These are phyloP conservation scores for Typhlichthys subterraneus DNA, from an alignment of 2,797 vertebrate genomes.

Conservation along the genomic window DNA sequence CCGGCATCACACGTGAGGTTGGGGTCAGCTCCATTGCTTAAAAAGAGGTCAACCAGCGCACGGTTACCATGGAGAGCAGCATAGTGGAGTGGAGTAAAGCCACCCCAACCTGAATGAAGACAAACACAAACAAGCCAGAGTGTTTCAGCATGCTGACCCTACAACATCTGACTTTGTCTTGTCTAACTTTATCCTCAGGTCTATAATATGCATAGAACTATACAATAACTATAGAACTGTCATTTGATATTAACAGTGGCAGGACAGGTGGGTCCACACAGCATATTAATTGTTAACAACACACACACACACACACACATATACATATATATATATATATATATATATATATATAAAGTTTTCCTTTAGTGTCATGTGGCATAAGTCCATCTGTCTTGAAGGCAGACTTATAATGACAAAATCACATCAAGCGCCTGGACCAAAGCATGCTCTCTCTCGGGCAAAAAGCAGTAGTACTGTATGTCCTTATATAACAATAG, in stretches of 20 bases:
- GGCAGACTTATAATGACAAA: constrained; percentile 35
- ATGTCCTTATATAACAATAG: no score
- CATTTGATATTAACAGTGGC: no score
- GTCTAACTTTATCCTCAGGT: no score
- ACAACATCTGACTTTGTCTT: no score
- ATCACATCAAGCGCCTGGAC: constrained; percentile 35
- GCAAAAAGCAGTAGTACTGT: not conserved
- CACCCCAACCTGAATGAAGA: constrained; percentile 77
- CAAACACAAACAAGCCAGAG: not conserved
- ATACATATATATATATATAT: no score
- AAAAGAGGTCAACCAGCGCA: constrained; percentile 71
- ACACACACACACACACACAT: not conserved
- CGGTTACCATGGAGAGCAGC: constrained; percentile 79
- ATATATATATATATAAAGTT: not conserved
- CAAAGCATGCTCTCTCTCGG: no score
- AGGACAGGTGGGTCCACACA: not conserved
- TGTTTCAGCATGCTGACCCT: no score
- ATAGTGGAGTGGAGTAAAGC: constrained; percentile 81
- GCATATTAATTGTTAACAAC: not conserved
- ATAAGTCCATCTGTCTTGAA: constrained; percentile 10
- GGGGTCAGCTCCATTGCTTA: constrained; percentile 76
- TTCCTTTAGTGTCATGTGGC: not conserved
- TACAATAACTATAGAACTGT: not conserved
- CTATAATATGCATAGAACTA: not conserved
- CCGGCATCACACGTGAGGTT: constrained; percentile 79